Percentiles rank a stretch among this genome's conserved stretches.
phyloP scores from a whole-genome alignment of 2,113 vertebrate species.

The Chionodraco myersi region DNA sequence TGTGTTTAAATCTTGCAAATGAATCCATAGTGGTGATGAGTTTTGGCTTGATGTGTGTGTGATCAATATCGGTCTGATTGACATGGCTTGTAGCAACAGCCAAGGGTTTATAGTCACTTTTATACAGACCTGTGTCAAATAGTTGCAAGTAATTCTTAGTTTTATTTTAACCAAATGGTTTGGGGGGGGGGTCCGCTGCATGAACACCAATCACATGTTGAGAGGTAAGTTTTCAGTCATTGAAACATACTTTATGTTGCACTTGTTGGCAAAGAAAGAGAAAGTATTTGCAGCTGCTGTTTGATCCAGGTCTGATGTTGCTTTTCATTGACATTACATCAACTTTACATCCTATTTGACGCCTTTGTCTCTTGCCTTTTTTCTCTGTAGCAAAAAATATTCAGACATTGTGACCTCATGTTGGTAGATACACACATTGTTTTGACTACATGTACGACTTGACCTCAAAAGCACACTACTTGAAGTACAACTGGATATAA shows the following conservation, averaged over 20 bases:
- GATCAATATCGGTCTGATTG: conserved; percentile 48
- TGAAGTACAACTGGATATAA: conserved; percentile 69
- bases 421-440: conserved; percentile 60
- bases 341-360: conserved; percentile 36
- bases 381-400: conserved; percentile 74
- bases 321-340: conserved; percentile 42
- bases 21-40: conserved; percentile 63
- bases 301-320: conserved; percentile 64
- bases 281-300: conserved; percentile 54
- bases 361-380: conserved; percentile 64
- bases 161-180: not conserved
- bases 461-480: conserved; percentile 73
- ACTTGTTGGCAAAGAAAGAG: not conserved
- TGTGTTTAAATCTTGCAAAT: conserved; percentile 70
- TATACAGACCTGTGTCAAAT: conserved; percentile 58
- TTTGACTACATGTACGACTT: conserved; percentile 73
- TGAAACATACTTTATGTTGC: not conserved
- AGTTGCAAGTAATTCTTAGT: conserved; percentile 52
- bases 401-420: conserved; percentile 72
- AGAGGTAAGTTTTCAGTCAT: conserved; percentile 35
- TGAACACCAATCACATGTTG: not conserved
- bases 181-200: not conserved
- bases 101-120: conserved; percentile 53
- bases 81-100: conserved; percentile 66
- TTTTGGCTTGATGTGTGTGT: conserved; percentile 65